Evolutionary conservation across 2,113 vertebrate genomes (phyloP).

Genomic region (Cepphus grylle): DNA sequence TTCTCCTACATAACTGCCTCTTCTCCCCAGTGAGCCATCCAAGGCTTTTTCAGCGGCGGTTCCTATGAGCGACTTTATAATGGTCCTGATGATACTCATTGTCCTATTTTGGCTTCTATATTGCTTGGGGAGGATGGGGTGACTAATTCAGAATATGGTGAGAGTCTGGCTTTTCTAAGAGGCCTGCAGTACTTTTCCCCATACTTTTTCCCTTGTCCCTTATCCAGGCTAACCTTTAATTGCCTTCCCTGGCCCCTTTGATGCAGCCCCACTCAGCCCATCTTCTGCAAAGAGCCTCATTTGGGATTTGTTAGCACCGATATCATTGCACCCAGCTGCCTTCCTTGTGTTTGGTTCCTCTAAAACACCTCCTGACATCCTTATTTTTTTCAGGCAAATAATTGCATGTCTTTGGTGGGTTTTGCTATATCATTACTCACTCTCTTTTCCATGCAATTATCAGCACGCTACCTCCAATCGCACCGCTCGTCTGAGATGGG

Average conservation of each 20-base stretch:
- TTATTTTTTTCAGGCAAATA: neutral
- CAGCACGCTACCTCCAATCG: neutral
- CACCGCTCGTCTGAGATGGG: neutral
- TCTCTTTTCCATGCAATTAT: neutral
- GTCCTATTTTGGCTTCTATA: conserved; percentile 1
- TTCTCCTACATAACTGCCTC: neutral
- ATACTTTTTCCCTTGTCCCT: neutral
- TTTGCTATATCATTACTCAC: neutral
- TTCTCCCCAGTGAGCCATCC: neutral
- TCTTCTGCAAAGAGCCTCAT: neutral
- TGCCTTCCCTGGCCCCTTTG: neutral
- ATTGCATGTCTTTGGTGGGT: neutral
- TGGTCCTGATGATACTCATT: neutral
- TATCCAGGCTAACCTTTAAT: neutral
- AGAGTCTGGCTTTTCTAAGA: neutral
- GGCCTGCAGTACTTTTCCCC: neutral
- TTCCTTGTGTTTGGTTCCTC: neutral
- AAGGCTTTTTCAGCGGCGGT: neutral
- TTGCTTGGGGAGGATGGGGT: neutral
- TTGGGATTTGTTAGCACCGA: neutral
- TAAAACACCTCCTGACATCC: neutral
- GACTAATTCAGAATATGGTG: neutral
- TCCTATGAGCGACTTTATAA: neutral
- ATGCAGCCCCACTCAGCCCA: neutral
- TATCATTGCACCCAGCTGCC: neutral